A percentile compares a stretch with the other conserved stretches of the same genome.
Conservation (phyloP, 2,888 invertebrate species). For the Himalopsyche anomala region DNA sequence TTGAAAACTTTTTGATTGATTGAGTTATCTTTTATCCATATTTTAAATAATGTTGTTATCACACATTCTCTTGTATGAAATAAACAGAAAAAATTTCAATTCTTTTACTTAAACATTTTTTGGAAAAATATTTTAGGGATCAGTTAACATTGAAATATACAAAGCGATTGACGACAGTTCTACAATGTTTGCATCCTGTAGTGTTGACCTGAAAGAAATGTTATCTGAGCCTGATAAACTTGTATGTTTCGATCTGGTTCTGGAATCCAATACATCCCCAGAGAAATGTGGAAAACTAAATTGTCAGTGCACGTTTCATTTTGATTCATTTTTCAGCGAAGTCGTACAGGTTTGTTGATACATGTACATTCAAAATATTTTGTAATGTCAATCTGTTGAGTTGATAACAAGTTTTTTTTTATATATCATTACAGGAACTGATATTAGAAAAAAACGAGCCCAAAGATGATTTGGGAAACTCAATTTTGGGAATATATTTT, state of each 20-base stretch:
- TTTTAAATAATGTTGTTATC: no score
- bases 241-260: background rate
- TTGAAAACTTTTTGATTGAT: no score
- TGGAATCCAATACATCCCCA: background rate
- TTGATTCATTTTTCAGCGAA: background rate
- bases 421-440: background rate
- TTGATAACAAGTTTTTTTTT: no score
- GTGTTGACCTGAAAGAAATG: background rate
- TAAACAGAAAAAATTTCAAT: no score
- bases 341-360: conserved; percentile 11
- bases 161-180: conserved; percentile 48
- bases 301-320: conserved; percentile 51
- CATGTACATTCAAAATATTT: no score
- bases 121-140: conserved; percentile 10
- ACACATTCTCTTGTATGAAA: no score
- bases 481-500: background rate
- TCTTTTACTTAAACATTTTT: no score
- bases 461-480: background rate
- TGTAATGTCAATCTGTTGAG: no score
- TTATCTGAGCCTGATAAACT: conserved; percentile 44
- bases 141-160: conserved; percentile 49
- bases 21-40: no score
- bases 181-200: conserved; percentile 48
- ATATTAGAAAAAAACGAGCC: background rate
- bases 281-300: conserved; percentile 42